Evolutionary conservation across 1,140 invertebrate genomes (phyloP).

Genomic region (Limonius californicus): DNA sequence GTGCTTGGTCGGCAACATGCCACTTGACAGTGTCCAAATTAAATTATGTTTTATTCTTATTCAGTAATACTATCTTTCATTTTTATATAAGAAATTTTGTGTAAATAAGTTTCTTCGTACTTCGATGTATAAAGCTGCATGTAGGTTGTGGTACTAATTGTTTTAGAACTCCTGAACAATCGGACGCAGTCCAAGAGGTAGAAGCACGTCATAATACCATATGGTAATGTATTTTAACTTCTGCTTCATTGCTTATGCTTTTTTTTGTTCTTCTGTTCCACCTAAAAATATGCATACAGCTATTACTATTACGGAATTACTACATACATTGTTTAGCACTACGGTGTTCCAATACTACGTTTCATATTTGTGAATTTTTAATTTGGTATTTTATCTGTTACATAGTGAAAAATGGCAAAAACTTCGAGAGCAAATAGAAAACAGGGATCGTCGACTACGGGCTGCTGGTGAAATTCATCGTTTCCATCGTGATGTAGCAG

Average conservation of each 20-base stretch:
- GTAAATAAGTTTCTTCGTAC: too few relatives aligned
- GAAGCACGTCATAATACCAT: conserved; percentile 33
- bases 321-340: too few relatives aligned
- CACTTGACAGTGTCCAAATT: too few relatives aligned
- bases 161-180: conserved; percentile 38
- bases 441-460: conserved; percentile 78
- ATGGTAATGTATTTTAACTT: conserved; percentile 28
- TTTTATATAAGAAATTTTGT: too few relatives aligned
- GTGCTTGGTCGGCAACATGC: too few relatives aligned
- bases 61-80: too few relatives aligned
- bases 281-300: too few relatives aligned
- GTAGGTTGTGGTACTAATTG: conserved; percentile 37
- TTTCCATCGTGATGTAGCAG: conserved; percentile 94
- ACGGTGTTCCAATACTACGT: too few relatives aligned
- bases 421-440: conserved; percentile 79
- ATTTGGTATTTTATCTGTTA: background rate
- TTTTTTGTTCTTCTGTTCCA: conserved; percentile 2
- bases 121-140: conserved; percentile 17
- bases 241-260: background rate
- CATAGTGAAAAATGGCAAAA: conserved; percentile 81
- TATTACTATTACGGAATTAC: too few relatives aligned
- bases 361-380: too few relatives aligned
- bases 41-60: too few relatives aligned
- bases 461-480: conserved; percentile 95
- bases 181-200: conserved; percentile 37